Evolutionary conservation across 2,797 vertebrate species (phyloP).

Genomic region (Sibirionetta formosa): DNA sequence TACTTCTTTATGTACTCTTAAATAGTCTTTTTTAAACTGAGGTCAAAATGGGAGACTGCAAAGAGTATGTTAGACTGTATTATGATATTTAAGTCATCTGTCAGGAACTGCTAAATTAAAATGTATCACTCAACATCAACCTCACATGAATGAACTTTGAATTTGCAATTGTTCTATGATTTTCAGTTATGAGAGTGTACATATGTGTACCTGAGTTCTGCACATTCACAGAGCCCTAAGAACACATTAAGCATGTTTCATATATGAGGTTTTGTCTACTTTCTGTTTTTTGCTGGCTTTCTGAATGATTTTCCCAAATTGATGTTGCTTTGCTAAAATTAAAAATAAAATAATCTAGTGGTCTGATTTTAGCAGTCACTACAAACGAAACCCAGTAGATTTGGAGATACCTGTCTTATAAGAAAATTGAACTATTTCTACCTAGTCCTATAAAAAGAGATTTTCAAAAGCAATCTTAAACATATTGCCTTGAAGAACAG

Average conservation of each 20-base stretch:
- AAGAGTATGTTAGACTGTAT: neutral
- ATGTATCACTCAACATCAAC: neutral
- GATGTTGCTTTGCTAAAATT: neutral
- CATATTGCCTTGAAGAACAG: neutral
- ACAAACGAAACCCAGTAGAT: neutral
- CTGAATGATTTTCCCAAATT: neutral
- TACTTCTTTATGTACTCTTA: neutral
- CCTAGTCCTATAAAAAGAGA: neutral
- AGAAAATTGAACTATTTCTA: neutral
- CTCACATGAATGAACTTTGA: neutral
- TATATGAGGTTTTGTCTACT: neutral
- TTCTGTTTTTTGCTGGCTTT: neutral
- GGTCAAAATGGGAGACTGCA: neutral
- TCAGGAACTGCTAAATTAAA: slow-evolving; percentile 8
- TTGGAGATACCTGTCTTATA: neutral
- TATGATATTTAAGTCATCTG: neutral
- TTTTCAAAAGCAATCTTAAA: neutral
- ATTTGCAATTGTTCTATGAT: neutral
- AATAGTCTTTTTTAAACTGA: neutral
- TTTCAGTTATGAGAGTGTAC: neutral
- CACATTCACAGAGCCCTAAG: neutral
- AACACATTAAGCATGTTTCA: neutral
- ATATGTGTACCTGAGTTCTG: neutral
- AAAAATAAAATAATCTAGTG: neutral
- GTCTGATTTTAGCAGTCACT: neutral